A percentile compares a stretch with the other conserved stretches of the same genome.
phyloP scores from a whole-genome alignment of 2,113 vertebrate genomes.

The Nyctereutes procyonoides region DNA sequence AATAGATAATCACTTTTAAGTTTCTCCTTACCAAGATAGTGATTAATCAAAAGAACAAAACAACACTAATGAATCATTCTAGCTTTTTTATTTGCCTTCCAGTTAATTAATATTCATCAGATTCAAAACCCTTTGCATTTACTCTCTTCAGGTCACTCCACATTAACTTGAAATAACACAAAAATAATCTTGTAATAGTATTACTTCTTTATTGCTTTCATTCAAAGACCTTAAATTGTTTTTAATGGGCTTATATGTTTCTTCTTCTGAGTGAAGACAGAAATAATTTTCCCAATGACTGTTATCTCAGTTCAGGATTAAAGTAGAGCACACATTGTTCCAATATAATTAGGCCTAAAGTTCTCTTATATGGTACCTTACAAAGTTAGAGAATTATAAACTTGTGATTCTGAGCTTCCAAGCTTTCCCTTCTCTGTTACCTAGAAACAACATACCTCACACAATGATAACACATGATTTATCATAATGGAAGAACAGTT shows the following conservation, averaged over 20 bases:
- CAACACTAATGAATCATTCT: not conserved
- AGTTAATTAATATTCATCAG: not conserved
- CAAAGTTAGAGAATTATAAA: constrained; percentile 33
- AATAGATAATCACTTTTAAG: not conserved
- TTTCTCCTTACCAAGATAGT: not conserved
- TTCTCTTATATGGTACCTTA: constrained; percentile 27
- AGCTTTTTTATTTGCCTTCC: not conserved
- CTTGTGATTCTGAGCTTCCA: not conserved
- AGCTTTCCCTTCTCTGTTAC: constrained; percentile 14
- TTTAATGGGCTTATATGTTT: constrained; percentile 34
- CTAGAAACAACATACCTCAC: not conserved
- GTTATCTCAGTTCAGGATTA: constrained; percentile 51
- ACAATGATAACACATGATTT: not conserved
- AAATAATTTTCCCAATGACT: constrained; percentile 60
- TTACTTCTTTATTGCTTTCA: constrained; percentile 50
- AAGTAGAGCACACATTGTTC: constrained; percentile 14
- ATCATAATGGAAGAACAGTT: not conserved
- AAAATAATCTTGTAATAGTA: constrained; percentile 17
- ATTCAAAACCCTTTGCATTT: constrained; percentile 9
- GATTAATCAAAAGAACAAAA: not conserved
- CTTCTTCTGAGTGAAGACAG: not conserved
- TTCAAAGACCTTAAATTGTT: constrained; percentile 49
- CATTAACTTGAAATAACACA: constrained; percentile 39
- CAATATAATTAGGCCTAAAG: constrained; percentile 14
- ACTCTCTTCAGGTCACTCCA: constrained; percentile 34